Evolutionary conservation across 2,888 invertebrate genomes (phyloP).

Genomic region (Drosophila yooni): DNA sequence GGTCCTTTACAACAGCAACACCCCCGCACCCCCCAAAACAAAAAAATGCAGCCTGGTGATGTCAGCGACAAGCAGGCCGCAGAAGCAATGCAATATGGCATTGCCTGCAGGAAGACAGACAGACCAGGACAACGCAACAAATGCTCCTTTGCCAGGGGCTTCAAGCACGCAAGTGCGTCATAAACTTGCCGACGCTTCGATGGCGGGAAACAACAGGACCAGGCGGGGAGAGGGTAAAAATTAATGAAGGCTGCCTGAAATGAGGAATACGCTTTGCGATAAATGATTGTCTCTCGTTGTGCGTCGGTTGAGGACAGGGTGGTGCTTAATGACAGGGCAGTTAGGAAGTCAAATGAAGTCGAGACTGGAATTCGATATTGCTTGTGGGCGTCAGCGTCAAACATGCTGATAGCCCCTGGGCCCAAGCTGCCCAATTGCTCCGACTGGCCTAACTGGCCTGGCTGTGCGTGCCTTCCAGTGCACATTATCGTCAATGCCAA

Average conservation of each 20-base stretch:
- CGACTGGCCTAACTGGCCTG: not conserved
- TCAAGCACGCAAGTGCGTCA: constrained; percentile 4
- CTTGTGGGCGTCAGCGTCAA: constrained; percentile 10
- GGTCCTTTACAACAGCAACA: not conserved
- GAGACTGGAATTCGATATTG: constrained; percentile 74
- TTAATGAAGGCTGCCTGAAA: constrained; percentile 65
- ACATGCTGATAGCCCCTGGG: constrained; percentile 18
- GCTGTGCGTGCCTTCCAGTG: constrained; percentile 14
- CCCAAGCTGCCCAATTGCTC: not conserved
- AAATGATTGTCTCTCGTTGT: constrained; percentile 54
- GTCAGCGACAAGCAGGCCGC: constrained; percentile 18
- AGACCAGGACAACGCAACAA: constrained; percentile 14
- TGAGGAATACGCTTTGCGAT: constrained; percentile 46
- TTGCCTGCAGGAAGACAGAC: constrained; percentile 33
- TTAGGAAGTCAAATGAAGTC: constrained; percentile 71
- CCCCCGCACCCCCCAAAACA: not conserved
- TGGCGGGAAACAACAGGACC: constrained; percentile 2
- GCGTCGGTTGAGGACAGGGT: not conserved
- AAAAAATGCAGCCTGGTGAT: constrained; percentile 19
- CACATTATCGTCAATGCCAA: constrained; percentile 39
- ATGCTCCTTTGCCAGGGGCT: constrained; percentile 4
- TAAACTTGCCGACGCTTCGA: constrained; percentile 13
- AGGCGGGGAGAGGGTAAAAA: constrained; percentile 26
- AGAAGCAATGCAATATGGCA: constrained; percentile 61
- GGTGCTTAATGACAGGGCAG: constrained; percentile 66